Base-by-base conservation (phyloP, 2,797 vertebrate species). In the Molossus alvarezi region DNA sequence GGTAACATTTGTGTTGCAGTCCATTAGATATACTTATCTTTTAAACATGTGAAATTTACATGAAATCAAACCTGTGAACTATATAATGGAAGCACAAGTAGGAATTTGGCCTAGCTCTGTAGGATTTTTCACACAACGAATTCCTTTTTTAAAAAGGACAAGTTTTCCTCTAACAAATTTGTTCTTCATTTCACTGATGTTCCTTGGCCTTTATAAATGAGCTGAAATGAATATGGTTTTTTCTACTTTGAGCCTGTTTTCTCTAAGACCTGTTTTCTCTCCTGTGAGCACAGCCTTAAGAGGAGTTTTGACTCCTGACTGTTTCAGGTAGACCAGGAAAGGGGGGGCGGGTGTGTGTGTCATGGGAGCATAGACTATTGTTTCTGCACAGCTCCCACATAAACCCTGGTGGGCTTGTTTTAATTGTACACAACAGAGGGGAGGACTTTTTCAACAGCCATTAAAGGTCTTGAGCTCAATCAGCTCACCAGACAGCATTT, bases 401-500 rank as follows among this genome's bases (percentile, higher is more conserved):
- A 81, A 85, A 85, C 48, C 57, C 72, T 58, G 21, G 21, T 23
- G 60, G 55, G 75, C 79, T 67, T 76, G 72, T 85, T 80, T 95
- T 86, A 83, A 73, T 29, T 84, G 72, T 33, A 75, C 21, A 88
- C 76, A 80, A 93, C 18, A 71, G 64, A 45, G 83, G 48, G 82
- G 41, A 71, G 67, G 53, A 53, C 62, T 69, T 95, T 79, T 83
- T 67, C 88, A 91, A 92, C 9, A 45, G 58, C 88, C 79, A 91
- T 14, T 55, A 88, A 93, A 90, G 62, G 37, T 55, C 58, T 14
- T 5, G 4, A 57, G 81, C 83, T 83, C 85, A 21, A 21, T 21
- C 27, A 29, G 45, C 75, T 76, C 48, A 58, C 10, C 60, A 88
- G 67, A 85, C n/a, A 57, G n/a, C 77, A 94, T 53, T 94, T 86